These are phyloP conservation scores for Agrotis clavis DNA, from an alignment of 2,888 invertebrate genomes.

Conservation along the genomic window DNA sequence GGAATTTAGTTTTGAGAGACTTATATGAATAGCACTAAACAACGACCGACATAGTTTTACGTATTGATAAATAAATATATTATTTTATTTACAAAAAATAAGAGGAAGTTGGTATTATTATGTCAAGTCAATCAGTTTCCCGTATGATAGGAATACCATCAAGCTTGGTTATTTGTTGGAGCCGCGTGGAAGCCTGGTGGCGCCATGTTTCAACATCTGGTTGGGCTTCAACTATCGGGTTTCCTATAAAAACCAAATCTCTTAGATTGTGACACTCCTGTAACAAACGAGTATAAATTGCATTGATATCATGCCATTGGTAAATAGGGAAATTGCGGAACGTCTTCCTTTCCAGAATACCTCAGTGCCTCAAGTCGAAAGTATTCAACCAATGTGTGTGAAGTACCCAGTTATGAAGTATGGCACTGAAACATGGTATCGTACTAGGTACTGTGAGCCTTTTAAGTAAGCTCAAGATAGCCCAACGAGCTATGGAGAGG, in stretches of 20 bases:
- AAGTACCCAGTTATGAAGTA: no score
- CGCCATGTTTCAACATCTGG: constrained; percentile 93
- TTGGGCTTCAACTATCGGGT: constrained; percentile 94
- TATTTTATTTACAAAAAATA: not conserved
- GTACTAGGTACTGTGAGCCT: no score
- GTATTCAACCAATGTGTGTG: no score
- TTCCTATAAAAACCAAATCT: constrained; percentile 96
- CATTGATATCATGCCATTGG: no score
- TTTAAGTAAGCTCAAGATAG: no score
- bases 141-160: constrained; percentile 95
- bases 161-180: constrained; percentile 94
- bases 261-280: constrained; percentile 92
- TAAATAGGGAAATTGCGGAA: no score
- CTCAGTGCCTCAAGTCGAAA: no score
- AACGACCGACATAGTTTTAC: constrained; percentile 68
- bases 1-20: constrained; percentile 68
- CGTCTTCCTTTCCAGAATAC: no score
- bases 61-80: no score
- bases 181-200: constrained; percentile 92
- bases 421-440: no score
- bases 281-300: constrained; percentile 8
- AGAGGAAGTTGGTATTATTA: not conserved
- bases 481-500: no score
- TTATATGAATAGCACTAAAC: constrained; percentile 48
- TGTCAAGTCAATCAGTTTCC: constrained; percentile 19